These are phyloP conservation scores for Sylvicola cinctus DNA, from an alignment of 2,888 invertebrate genomes.

Conservation along the genomic window DNA sequence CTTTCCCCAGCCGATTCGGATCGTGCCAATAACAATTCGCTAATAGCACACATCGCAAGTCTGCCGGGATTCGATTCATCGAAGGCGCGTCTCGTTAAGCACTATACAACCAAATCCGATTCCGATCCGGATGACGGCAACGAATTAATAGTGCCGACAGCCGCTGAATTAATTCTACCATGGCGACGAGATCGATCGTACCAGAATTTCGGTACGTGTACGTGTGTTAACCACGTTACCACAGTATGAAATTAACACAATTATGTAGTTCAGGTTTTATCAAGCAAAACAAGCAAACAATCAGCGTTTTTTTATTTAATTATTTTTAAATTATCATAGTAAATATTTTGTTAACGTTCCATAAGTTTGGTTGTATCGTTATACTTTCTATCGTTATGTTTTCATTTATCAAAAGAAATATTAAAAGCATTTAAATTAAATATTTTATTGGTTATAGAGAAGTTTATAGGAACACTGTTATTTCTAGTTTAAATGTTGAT, in stretches of 20 bases:
- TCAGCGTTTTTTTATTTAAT: not conserved
- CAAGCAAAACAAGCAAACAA: not conserved
- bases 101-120: conserved; percentile 29
- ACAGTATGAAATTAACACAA: conserved; percentile 5
- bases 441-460: no score
- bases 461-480: no score
- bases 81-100: conserved; percentile 47
- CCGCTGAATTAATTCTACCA: conserved; percentile 63
- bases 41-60: conserved; percentile 46
- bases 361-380: no score
- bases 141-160: conserved; percentile 45
- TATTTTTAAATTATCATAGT: not conserved
- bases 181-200: conserved; percentile 63
- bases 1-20: conserved; percentile 13
- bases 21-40: conserved; percentile 42
- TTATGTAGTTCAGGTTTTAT: conserved; percentile 1
- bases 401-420: no score
- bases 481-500: no score
- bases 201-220: conserved; percentile 46
- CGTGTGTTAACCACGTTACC: conserved; percentile 6
- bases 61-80: conserved; percentile 46
- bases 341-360: no score
- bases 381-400: no score
- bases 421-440: no score
- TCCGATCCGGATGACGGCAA: conserved; percentile 14